Percentiles rank a stretch among this genome's conserved stretches.
Conservation (phyloP, 2,113 vertebrate species). For the Passerina amoena region DNA sequence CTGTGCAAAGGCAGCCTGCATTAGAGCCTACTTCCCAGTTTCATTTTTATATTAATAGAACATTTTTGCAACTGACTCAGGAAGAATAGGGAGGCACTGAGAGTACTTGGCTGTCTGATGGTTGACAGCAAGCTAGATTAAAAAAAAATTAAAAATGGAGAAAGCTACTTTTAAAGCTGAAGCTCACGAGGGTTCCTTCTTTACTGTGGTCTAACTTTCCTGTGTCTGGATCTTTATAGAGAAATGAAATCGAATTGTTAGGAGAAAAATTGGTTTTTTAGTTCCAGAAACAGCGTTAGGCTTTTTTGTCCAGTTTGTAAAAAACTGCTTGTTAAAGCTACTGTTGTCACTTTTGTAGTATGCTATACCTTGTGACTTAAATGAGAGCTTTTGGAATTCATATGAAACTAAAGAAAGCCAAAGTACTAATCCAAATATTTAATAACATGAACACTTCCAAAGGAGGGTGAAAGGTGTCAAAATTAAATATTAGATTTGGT, state of each 20-base stretch:
- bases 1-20: neutral
- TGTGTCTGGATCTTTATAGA: neutral
- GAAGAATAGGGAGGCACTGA: neutral
- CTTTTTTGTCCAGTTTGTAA: neutral
- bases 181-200: neutral
- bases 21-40: neutral
- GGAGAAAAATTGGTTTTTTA: neutral
- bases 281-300: neutral
- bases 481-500: neutral
- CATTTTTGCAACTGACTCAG: neutral
- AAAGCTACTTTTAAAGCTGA: neutral
- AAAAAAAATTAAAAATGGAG: neutral
- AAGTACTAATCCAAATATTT: neutral
- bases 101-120: neutral
- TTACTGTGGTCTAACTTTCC: neutral
- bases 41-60: constrained; percentile 1
- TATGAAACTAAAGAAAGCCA: neutral
- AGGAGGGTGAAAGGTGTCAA: neutral
- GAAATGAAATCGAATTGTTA: neutral
- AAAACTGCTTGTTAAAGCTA: neutral
- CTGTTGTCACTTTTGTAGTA: neutral
- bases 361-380: neutral
- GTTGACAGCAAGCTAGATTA: neutral
- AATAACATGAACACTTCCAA: neutral
- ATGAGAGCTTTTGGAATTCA: neutral